A percentile compares a stretch with the other conserved stretches of the same genome.
These are phyloP conservation scores for Acromyrmex heyeri DNA, from an alignment of 1,140 invertebrate species.

Conservation along the genomic window DNA sequence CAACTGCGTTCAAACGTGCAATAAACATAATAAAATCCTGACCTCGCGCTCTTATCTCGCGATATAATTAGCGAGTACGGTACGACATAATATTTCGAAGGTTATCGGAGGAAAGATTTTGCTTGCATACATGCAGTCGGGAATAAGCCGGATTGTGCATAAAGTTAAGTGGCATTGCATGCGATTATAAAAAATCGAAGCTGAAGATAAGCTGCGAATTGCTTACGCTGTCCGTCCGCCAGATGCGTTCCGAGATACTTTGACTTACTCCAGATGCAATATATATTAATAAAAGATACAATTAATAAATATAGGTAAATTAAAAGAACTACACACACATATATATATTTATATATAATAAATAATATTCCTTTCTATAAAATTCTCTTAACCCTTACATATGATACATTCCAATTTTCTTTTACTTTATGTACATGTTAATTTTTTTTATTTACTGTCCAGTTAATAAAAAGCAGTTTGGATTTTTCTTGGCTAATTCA, in stretches of 20 bases:
- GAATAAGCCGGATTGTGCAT: slow-evolving; percentile 55
- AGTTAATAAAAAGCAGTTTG: too few species aligned
- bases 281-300: not conserved
- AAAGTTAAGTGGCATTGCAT: slow-evolving; percentile 69
- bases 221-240: slow-evolving; percentile 19
- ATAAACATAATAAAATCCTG: slow-evolving; percentile 43
- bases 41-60: slow-evolving; percentile 56
- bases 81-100: slow-evolving; percentile 57
- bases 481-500: too few species aligned
- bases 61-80: slow-evolving; percentile 67
- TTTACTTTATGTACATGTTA: too few species aligned
- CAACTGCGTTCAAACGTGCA: not conserved
- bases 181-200: slow-evolving; percentile 58
- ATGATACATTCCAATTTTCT: too few species aligned
- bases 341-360: not conserved
- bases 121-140: slow-evolving; percentile 47
- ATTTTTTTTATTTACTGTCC: too few species aligned
- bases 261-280: slow-evolving; percentile 3
- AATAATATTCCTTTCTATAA: not conserved
- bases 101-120: slow-evolving; percentile 71
- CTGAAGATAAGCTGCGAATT: slow-evolving; percentile 53
- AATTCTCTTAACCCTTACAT: not conserved
- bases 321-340: too few species aligned
- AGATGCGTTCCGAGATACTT: slow-evolving; percentile 22
- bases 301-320: not conserved